phyloP scores from a whole-genome alignment of 2,888 invertebrate species.

The Cryptus viduatorius region DNA sequence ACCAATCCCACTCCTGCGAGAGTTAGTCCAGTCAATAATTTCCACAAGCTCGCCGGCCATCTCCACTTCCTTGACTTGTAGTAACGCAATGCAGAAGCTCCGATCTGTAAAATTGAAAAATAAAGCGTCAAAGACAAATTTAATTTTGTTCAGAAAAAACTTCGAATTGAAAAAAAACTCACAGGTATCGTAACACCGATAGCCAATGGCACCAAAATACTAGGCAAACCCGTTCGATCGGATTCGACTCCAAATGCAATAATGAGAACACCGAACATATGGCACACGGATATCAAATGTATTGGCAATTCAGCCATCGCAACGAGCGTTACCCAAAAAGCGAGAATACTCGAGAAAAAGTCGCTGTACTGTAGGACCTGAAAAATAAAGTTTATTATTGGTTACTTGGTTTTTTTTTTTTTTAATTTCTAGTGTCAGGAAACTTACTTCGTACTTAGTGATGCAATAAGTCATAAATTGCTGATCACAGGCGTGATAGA shows the following conservation, averaged over 20 bases:
- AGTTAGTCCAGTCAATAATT: conserved; percentile 85
- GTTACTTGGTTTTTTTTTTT: background rate
- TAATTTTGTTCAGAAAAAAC: background rate
- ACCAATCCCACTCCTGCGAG: conserved; percentile 86
- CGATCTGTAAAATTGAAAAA: conserved; percentile 72
- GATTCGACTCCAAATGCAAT: conserved; percentile 86
- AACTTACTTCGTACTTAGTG: conserved; percentile 83
- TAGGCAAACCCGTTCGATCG: conserved; percentile 85
- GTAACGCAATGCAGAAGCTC: conserved; percentile 74
- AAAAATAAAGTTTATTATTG: conserved; percentile 66
- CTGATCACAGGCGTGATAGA: conserved; percentile 88
- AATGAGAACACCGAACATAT: conserved; percentile 86
- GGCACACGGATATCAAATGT: conserved; percentile 84
- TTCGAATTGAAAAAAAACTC: conserved; percentile 64
- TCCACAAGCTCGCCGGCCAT: conserved; percentile 74
- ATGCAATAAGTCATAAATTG: conserved; percentile 84
- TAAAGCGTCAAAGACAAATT: background rate
- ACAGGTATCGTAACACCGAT: conserved; percentile 81
- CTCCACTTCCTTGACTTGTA: conserved; percentile 74
- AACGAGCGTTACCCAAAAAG: conserved; percentile 88
- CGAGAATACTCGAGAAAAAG: conserved; percentile 87
- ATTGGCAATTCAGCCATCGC: conserved; percentile 86
- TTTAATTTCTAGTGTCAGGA: background rate
- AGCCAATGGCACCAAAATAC: conserved; percentile 85
- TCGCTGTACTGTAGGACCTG: conserved; percentile 87